phyloP scores from a whole-genome alignment of 2,797 vertebrate species.

The Catamblyrhynchus diadema region DNA sequence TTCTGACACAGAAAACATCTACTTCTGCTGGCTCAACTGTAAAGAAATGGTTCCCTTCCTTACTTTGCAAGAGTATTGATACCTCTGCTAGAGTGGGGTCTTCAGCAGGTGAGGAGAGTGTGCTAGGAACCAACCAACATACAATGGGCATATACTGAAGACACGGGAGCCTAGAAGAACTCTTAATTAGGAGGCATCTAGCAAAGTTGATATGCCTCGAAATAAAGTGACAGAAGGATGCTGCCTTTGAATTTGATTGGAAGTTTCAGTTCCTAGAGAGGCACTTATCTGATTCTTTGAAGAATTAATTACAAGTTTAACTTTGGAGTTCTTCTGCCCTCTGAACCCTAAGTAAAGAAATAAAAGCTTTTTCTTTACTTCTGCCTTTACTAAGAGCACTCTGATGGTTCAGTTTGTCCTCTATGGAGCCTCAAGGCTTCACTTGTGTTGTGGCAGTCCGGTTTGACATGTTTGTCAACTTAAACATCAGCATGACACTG shows the following conservation, averaged over 20 bases:
- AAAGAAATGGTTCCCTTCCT: background rate
- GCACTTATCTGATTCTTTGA: background rate
- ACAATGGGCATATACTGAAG: background rate
- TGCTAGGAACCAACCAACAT: background rate
- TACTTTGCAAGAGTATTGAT: background rate
- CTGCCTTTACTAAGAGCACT: background rate
- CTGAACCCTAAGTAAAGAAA: background rate
- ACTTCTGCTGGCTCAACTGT: background rate
- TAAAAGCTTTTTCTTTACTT: background rate
- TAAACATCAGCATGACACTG: background rate
- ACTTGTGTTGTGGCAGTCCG: background rate
- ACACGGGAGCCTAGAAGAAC: background rate
- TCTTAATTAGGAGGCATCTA: background rate
- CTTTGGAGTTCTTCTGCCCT: background rate
- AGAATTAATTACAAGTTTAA: background rate
- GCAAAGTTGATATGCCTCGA: rapidly evolving
- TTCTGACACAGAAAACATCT: background rate
- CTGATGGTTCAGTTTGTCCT: background rate
- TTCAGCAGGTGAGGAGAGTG: background rate
- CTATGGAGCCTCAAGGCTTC: background rate
- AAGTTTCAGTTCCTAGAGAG: background rate
- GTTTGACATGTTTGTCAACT: background rate
- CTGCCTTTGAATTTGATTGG: background rate
- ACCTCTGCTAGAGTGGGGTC: background rate
- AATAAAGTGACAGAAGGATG: background rate